Evolutionary conservation across 2,797 vertebrate genomes (phyloP).

Genomic region (Melanitta fusca): DNA sequence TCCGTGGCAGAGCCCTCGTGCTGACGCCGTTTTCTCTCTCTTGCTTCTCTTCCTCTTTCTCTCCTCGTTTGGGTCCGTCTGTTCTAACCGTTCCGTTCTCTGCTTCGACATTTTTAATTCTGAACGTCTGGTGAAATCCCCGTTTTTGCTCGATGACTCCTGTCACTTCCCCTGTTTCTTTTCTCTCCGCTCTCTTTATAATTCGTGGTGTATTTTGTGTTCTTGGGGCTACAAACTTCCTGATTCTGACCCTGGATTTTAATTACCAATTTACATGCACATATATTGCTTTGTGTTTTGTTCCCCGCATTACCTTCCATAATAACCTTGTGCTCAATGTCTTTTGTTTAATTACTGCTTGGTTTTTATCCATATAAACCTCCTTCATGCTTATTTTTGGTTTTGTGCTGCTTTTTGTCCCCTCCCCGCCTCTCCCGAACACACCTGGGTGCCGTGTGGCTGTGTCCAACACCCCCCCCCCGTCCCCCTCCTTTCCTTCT

Average conservation of each 20-base stretch:
- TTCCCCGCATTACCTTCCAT: background rate
- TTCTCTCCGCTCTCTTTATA: background rate
- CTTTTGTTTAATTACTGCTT: constrained; percentile 49
- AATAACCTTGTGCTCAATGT: background rate
- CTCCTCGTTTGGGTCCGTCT: background rate
- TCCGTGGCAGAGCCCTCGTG: background rate
- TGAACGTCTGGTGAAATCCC: background rate
- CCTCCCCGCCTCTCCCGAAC: background rate
- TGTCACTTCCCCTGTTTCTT: constrained; percentile 1
- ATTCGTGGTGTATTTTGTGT: constrained; percentile 1
- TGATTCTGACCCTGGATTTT: constrained; percentile 28
- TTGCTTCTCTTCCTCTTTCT: background rate
- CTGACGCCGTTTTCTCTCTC: background rate
- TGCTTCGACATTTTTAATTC: background rate
- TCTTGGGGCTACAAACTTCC: constrained; percentile 27
- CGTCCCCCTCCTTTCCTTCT: background rate
- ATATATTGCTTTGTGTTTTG: constrained; percentile 14
- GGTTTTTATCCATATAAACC: constrained; percentile 30
- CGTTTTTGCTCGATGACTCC: background rate
- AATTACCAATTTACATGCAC: constrained; percentile 27
- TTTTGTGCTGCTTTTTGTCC: constrained; percentile 37
- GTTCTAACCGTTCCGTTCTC: constrained; percentile 21
- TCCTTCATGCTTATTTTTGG: constrained; percentile 57
- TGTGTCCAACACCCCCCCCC: background rate
- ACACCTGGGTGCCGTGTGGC: constrained; percentile 1